Conservation (phyloP, 2,888 invertebrate genomes). For the Nomada ruficornis region DNA sequence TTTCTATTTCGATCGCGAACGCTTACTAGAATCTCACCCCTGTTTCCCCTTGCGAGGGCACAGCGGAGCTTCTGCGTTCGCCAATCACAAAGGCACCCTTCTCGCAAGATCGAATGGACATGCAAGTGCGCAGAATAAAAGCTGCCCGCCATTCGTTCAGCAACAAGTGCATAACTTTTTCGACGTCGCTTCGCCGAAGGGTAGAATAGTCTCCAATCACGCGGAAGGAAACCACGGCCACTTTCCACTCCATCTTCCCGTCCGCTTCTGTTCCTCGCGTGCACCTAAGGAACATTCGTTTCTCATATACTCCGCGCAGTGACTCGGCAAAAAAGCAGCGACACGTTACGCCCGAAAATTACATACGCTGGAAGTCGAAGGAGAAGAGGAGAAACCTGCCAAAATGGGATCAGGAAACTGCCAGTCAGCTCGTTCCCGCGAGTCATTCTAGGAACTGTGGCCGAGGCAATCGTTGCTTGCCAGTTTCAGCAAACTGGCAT, state of each 20-base stretch:
- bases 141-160: slow-evolving; percentile 39
- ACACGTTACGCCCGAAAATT: slow-evolving; percentile 28
- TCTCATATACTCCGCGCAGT: not conserved
- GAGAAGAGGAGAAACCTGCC: slow-evolving; percentile 22
- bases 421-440: slow-evolving; percentile 56
- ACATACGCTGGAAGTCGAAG: slow-evolving; percentile 15
- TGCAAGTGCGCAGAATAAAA: slow-evolving; percentile 51
- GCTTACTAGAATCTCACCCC: slow-evolving; percentile 2
- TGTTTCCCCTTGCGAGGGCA: slow-evolving; percentile 15
- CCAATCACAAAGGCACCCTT: slow-evolving; percentile 34
- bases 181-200: slow-evolving; percentile 36
- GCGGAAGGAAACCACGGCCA: slow-evolving; percentile 58
- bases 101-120: slow-evolving; percentile 47
- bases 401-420: slow-evolving; percentile 53
- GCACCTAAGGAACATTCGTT: not conserved
- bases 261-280: slow-evolving; percentile 11
- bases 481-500: slow-evolving; percentile 23
- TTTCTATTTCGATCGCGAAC: slow-evolving; percentile 2
- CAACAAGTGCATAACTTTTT: slow-evolving; percentile 70
- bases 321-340: slow-evolving; percentile 1
- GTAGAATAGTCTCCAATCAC: slow-evolving; percentile 55
- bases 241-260: slow-evolving; percentile 33
- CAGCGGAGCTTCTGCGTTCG: slow-evolving; percentile 27
- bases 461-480: slow-evolving; percentile 44
- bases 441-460: slow-evolving; percentile 48